Evolutionary conservation across 2,797 vertebrate species (phyloP), one percentile per base, ranked within the genome.

Genomic region (Chloroceryle amazona): DNA sequence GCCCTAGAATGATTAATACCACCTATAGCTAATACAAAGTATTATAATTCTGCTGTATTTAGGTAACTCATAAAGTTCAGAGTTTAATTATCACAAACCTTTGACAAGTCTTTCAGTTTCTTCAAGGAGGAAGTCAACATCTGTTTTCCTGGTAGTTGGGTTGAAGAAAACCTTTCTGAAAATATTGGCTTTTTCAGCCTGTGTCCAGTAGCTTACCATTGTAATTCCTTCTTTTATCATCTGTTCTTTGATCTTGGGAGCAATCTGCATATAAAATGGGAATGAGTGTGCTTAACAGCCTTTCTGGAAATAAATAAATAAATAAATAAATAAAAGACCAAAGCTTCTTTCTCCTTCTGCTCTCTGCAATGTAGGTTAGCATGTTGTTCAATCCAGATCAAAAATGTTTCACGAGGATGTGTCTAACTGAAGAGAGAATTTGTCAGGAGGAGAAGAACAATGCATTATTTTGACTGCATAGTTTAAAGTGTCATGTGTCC

Each of bases 141-240:
- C 98, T 74, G 97, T 73, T 83, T 95, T 97, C 58, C 96, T 97
- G 13, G 97, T 97, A 46, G 98, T 97, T 13, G 98, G 95, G 55
- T 98, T 99, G 26, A 97, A 98, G 88, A 99, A 98, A 66, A 98
- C 91, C 52, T 97, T 98, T 68, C 93, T 89, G 96, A 98, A 98
- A 97, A 98, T 98, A 61, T 97, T 98, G 15, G 93, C 90, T 70
- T 98, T 98, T 29, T 95, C 63, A 70, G 91, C 93, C 17, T 97
- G 82, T 33, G 97, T 97, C 93, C 98, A 97, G 78, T 98, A 98
- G 67, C 97, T 98, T 88, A 98, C 96, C 93, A 98, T 89, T 57
- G 75, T 89, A 21, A 93, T 94, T 60, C 97, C 97, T 80, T 98
- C 95, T 96, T 98, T 98, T 96, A 97, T 97, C 97, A 98, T 98